These are phyloP conservation scores for Coluber constrictor DNA, from an alignment of 2,797 vertebrate species.

Conservation along the genomic window DNA sequence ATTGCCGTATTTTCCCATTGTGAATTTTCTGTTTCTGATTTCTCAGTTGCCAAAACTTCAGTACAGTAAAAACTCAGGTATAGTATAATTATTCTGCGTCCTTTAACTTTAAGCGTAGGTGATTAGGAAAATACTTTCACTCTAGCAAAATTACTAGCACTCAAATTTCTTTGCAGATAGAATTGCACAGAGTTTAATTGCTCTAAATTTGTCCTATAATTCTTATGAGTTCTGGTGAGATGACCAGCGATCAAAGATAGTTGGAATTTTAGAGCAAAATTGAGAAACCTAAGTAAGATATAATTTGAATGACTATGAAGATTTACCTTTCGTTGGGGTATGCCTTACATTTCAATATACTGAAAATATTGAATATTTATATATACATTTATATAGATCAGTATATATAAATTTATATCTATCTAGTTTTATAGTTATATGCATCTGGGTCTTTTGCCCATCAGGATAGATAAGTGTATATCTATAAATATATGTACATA, in stretches of 20 bases:
- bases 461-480: no score
- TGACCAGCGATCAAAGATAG: neutral
- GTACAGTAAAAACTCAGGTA: conserved; percentile 94
- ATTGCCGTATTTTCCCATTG: conserved; percentile 88
- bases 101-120: neutral
- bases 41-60: conserved; percentile 95
- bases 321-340: neutral
- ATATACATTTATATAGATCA: no score
- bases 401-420: no score
- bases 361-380: no score
- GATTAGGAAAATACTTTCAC: neutral
- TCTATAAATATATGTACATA: no score
- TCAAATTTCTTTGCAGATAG: neutral
- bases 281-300: neutral
- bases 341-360: neutral
- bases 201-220: neutral
- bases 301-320: neutral
- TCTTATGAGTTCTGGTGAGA: neutral
- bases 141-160: neutral
- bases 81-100: conserved; percentile 8
- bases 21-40: conserved; percentile 95
- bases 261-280: neutral
- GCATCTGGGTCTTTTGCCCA: no score
- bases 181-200: neutral
- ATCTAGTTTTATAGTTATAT: no score